Conservation (phyloP, 1,140 invertebrate genomes). For the Dryas iulia region DNA sequence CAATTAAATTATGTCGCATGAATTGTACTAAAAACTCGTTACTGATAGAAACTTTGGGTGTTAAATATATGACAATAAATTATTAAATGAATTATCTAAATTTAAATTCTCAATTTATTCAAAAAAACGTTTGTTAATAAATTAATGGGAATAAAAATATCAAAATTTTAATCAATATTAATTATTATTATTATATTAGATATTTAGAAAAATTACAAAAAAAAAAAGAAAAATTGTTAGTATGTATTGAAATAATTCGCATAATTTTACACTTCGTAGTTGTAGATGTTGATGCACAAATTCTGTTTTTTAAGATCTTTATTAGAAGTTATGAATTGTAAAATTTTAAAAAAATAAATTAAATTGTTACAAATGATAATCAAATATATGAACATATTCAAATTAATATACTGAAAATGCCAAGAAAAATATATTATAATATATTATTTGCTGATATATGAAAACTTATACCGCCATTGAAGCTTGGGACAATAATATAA, state of each 20-base stretch:
- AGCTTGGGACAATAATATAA: background rate
- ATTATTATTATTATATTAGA: constrained; percentile 8
- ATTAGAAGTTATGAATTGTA: constrained; percentile 59
- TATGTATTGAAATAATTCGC: constrained; percentile 42
- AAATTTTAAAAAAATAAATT: constrained; percentile 47
- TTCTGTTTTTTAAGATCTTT: constrained; percentile 65
- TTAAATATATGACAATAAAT: constrained; percentile 26
- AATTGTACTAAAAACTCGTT: background rate
- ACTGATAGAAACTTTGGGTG: constrained; percentile 17
- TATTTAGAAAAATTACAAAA: constrained; percentile 11
- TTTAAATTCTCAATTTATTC: constrained; percentile 36
- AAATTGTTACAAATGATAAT: constrained; percentile 28
- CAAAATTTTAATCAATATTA: constrained; percentile 21
- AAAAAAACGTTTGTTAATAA: constrained; percentile 25
- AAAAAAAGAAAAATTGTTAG: constrained; percentile 30
- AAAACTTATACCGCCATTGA: background rate
- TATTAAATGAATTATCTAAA: constrained; percentile 11
- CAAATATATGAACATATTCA: constrained; percentile 8
- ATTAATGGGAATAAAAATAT: constrained; percentile 28
- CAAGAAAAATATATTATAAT: background rate
- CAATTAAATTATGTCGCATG: background rate
- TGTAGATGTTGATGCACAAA: constrained; percentile 71
- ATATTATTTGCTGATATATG: background rate
- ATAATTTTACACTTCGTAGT: constrained; percentile 70
- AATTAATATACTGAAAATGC: background rate